These are phyloP conservation scores for Campopleginae sp. DNA, from an alignment of 2,888 invertebrate species.

Conservation along the genomic window DNA sequence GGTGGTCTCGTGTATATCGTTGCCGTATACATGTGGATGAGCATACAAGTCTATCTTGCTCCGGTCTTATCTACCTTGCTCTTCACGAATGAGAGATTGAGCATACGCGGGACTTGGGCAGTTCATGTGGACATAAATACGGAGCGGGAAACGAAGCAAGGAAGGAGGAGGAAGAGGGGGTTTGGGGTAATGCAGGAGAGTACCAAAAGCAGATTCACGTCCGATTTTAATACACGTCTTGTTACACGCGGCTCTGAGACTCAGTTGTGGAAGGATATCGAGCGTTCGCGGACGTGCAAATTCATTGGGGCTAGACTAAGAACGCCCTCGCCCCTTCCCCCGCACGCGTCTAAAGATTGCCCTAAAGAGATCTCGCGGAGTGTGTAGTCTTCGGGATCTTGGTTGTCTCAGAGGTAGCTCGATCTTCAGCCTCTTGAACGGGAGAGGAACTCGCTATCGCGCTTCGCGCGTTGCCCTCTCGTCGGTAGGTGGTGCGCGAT, in stretches of 20 bases:
- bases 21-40: constrained; percentile 9
- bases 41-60: constrained; percentile 40
- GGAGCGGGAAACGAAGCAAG: neutral
- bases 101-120: constrained; percentile 39
- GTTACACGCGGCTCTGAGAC: constrained; percentile 70
- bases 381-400: constrained; percentile 23
- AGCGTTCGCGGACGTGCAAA: constrained; percentile 77
- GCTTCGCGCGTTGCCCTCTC: constrained; percentile 47
- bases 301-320: constrained; percentile 62
- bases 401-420: constrained; percentile 50
- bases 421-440: constrained; percentile 58
- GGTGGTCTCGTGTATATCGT: constrained; percentile 37
- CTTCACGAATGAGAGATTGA: constrained; percentile 48
- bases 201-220: constrained; percentile 64
- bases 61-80: constrained; percentile 55
- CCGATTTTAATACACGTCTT: constrained; percentile 71
- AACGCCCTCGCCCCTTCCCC: constrained; percentile 21
- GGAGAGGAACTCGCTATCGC: constrained; percentile 46
- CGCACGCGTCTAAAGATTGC: constrained; percentile 40
- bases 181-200: constrained; percentile 68
- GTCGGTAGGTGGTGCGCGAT: constrained; percentile 45
- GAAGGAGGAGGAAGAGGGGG: neutral
- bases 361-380: constrained; percentile 28
- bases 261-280: constrained; percentile 78
- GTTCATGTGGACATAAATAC: constrained; percentile 53